Evolutionary conservation across 2,888 invertebrate species (phyloP), one percentile per base, ranked within the genome.

Genomic region (Monoplex corrugatus): DNA sequence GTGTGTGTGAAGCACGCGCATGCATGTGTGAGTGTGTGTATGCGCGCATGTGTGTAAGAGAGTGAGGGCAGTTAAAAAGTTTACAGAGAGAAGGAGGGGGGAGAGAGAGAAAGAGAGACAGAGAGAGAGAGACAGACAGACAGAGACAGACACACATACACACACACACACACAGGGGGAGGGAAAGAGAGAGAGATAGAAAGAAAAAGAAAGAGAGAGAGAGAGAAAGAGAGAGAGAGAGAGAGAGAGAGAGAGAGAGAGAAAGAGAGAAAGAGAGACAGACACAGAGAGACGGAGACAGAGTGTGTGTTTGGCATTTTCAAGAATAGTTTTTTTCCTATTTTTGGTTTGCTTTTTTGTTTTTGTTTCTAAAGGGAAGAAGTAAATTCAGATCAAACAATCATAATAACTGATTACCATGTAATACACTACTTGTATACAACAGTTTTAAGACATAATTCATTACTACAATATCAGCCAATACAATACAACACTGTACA

Each of bases 141-240:
- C 13, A 32, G 32, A 50, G 35, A 45, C 50, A 83, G 82, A 83
- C 43, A n/a, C 28, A 44, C 6, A 83, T 19, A 23, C 3, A 3
- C 3, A n/a, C 5, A 68, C 16, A 68, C 5, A 28, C 68, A 19
- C 68, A 68, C 28, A 35, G 50, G 35, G n/a, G 28, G 32, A 32
- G 83, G 10, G 50, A 32, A 35, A 16, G 84, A 50, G 50, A 35
- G 57, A 35, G 57, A 35, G 57, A 32, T 28, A 50, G 45, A n/a
- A 32, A 32, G n/a, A 43, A 28, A 19, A 3, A 35, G 50, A 19
- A 23, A 16, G 86, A 44, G 40, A 23, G 63, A 38, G 40, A 40
- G 40, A 68, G 40, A 68, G 86, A 40, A 23, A 40, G 86, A 68
- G 86, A 68, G 44, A 86, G 72, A 72, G 43, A 40, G 86, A 86